Conservation (phyloP, 2,888 invertebrate species). For the Lasius fuliginosus region DNA sequence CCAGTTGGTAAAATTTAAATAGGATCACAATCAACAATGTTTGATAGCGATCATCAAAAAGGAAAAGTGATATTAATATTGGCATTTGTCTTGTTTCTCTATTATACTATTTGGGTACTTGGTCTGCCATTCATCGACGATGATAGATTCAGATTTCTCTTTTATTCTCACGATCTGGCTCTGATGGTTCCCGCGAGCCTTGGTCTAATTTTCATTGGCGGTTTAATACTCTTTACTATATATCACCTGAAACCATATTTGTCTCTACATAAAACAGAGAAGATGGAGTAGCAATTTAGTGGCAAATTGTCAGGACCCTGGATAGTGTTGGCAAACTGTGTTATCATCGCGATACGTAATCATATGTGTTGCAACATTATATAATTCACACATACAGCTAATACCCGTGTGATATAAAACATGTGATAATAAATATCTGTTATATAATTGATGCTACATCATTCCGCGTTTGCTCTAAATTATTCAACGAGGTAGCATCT, state of each 20-base stretch:
- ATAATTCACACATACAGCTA: background rate
- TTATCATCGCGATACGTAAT: background rate
- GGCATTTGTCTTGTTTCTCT: constrained; percentile 87
- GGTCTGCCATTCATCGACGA: constrained; percentile 90
- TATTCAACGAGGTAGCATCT: constrained; percentile 15
- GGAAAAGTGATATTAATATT: constrained; percentile 89
- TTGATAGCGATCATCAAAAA: constrained; percentile 87
- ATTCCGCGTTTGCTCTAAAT: background rate
- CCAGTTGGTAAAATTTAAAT: background rate
- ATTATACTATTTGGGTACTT: constrained; percentile 90
- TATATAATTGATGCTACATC: constrained; percentile 1
- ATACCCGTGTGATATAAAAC: background rate
- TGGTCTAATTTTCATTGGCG: constrained; percentile 90
- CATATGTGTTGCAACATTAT: background rate
- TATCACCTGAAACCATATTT: constrained; percentile 87
- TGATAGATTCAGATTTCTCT: constrained; percentile 87
- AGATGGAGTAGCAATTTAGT: constrained; percentile 43
- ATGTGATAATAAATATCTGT: background rate
- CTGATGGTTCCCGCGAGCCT: constrained; percentile 88
- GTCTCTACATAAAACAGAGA: constrained; percentile 46
- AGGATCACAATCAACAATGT: constrained; percentile 78
- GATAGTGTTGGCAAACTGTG: background rate
- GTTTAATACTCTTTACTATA: constrained; percentile 89
- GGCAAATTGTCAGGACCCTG: background rate
- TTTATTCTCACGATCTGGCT: constrained; percentile 84